These are phyloP conservation scores for Apogon talboti DNA, from an alignment of 2,797 vertebrate species.

Conservation along the genomic window DNA sequence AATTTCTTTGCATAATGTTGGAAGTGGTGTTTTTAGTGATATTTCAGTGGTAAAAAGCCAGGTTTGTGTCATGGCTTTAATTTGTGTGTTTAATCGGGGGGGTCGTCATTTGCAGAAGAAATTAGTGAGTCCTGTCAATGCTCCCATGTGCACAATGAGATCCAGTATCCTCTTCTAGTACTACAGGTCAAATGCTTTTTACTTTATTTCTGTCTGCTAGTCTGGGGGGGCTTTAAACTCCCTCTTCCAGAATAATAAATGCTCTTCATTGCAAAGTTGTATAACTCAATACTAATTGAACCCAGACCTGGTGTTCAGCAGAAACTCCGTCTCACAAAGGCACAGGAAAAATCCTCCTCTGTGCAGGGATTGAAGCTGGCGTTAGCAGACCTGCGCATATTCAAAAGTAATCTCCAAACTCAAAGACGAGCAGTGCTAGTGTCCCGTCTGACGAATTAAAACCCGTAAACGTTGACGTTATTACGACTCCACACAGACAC, in stretches of 20 bases:
- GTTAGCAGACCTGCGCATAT: too few species aligned
- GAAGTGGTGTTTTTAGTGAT: constrained; percentile 19
- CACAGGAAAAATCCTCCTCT: not conserved
- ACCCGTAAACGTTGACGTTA: not conserved
- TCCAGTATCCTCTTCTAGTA: not conserved
- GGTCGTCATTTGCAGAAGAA: constrained; percentile 28
- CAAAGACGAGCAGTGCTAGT: not conserved
- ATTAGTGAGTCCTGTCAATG: constrained; percentile 11
- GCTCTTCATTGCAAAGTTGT: not conserved
- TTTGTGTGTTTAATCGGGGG: constrained; percentile 35
- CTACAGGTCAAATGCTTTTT: constrained; percentile 5
- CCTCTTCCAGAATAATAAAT: constrained; percentile 22
- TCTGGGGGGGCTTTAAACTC: constrained; percentile 14
- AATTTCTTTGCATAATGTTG: constrained; percentile 28
- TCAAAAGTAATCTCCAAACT: not conserved
- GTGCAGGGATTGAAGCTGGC: not conserved
- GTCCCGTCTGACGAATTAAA: constrained; percentile 24
- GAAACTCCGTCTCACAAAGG: not conserved
- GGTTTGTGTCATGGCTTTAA: constrained; percentile 42
- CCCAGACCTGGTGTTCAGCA: constrained; percentile 1
- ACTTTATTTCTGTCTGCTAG: not conserved
- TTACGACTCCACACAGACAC: constrained; percentile 12
- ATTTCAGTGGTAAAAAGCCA: constrained; percentile 20
- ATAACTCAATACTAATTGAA: constrained; percentile 15
- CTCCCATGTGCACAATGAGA: constrained; percentile 12